Evolutionary conservation across 2,113 vertebrate species (phyloP), one percentile per base, ranked within the genome.

Genomic region (Cepphus grylle): DNA sequence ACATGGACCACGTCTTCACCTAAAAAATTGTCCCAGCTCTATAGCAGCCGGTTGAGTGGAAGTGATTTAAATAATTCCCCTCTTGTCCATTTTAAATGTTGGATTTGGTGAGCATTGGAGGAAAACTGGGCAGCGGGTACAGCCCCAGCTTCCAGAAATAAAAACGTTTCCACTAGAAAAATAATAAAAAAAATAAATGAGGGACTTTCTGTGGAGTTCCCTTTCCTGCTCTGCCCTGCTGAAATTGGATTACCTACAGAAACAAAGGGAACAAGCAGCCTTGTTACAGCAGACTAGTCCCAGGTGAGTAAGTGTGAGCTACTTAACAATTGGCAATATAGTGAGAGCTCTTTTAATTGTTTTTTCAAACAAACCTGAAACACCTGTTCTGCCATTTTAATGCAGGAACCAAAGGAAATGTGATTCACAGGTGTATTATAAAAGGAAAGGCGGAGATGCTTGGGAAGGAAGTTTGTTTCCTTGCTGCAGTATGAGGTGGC

Each of bases 401-500:
- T 22, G 38, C 80, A 91, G 69, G 59, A 72, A 63, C 26, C 25
- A 43, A 52, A 14, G 55, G 90, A 45, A 81, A 71, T 38, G 36
- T 27, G 86, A 67, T 2, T 93, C 80, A 81, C 77, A 84, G 86
- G 80, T 91, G 86, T 50, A 19, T 32, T 47, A 61, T 52, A 65
- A 95, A 86, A 72, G 34, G 66, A 21, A 62, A 86, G 38, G 58
- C 22, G 78, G 63, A 22, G 79, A 5, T 4, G 1, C 1, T n/a
- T 8, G 0, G 12, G 65, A 23, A 30, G 63, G 63, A 19, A 40
- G 2, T 0, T 42, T 85, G 22, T 1, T 3, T 61, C 5, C 53
- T 36, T 66, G 12, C 34, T 92, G 15, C 0, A 19, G 38, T 0
- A 0, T 30, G 22, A 26, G n/a, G 1, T 0, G 10, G 34, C 21